Percentiles rank a stretch among this genome's conserved stretches.
These are phyloP conservation scores for Helicolenus hilgendorfi DNA, from an alignment of 2,797 vertebrate species.

Conservation along the genomic window DNA sequence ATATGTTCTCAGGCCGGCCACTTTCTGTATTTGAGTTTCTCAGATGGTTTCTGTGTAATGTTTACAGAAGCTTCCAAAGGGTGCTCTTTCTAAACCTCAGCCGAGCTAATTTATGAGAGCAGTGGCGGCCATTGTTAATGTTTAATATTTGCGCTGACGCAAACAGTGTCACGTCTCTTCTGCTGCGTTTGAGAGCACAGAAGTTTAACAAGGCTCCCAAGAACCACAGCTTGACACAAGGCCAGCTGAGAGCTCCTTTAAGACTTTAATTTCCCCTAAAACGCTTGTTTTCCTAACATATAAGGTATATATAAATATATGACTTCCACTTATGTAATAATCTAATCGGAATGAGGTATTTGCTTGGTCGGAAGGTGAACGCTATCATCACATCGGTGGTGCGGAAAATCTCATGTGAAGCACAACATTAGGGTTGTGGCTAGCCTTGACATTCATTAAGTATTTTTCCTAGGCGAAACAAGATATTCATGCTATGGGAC, in stretches of 20 bases:
- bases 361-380: conserved; percentile 8
- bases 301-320: background rate
- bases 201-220: conserved; percentile 22
- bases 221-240: conserved; percentile 6
- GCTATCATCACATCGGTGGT: background rate
- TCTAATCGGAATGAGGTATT: conserved; percentile 29
- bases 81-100: conserved; percentile 38
- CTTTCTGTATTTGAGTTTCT: conserved; percentile 54
- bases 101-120: conserved; percentile 43
- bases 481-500: conserved; percentile 62
- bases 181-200: conserved; percentile 15
- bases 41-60: conserved; percentile 28
- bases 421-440: conserved; percentile 34
- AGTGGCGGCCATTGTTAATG: conserved; percentile 37
- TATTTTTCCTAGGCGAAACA: conserved; percentile 70
- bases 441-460: conserved; percentile 63
- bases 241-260: conserved; percentile 28
- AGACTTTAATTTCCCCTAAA: conserved; percentile 28
- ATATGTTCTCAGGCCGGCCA: conserved; percentile 31
- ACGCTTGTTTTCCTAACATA: conserved; percentile 23
- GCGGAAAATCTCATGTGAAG: conserved; percentile 40
- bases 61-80: conserved; percentile 46
- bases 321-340: conserved; percentile 33
- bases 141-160: conserved; percentile 54
- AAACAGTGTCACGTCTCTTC: conserved; percentile 12